Percentiles rank a stretch among this genome's conserved stretches.
Conservation (phyloP, 2,888 invertebrate genomes). For the Chloromyia formosa region DNA sequence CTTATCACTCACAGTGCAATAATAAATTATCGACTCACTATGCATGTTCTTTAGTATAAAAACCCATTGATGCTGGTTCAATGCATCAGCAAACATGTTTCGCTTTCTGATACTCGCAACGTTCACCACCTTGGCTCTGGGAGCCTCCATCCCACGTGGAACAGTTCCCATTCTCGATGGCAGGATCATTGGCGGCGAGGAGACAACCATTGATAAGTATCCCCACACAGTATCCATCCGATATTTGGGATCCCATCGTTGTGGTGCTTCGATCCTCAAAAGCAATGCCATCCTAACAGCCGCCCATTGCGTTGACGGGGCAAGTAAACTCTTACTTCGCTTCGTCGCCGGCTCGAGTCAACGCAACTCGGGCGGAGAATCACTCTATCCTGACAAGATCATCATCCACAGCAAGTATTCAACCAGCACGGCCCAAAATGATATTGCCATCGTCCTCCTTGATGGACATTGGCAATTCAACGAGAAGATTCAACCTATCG, state of each 20-base stretch:
- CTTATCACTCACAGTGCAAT: not conserved
- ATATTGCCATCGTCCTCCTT: slow-evolving; percentile 48
- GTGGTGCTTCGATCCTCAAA: slow-evolving; percentile 65
- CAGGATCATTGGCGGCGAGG: slow-evolving; percentile 46
- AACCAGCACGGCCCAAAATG: slow-evolving; percentile 49
- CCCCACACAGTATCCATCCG: slow-evolving; percentile 43
- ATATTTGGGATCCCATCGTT: slow-evolving; percentile 62
- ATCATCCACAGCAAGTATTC: slow-evolving; percentile 51
- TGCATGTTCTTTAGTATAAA: too few species aligned
- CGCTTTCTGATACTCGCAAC: slow-evolving; percentile 51
- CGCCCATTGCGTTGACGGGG: slow-evolving; percentile 27
- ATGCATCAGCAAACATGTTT: slow-evolving; percentile 24
- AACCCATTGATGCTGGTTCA: not conserved
- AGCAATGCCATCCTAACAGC: slow-evolving; percentile 18
- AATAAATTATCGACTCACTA: not conserved
- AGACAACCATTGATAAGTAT: slow-evolving; percentile 39
- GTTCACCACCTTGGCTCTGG: slow-evolving; percentile 14
- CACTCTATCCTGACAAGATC: slow-evolving; percentile 22
- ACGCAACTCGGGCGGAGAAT: slow-evolving; percentile 50
- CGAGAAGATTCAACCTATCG: slow-evolving; percentile 60
- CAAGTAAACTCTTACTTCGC: not conserved
- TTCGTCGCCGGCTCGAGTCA: slow-evolving; percentile 64
- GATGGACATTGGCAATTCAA: slow-evolving; percentile 61
- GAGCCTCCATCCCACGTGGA: slow-evolving; percentile 26
- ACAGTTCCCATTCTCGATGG: slow-evolving; percentile 25